Evolutionary conservation across 2,797 vertebrate species (phyloP), one percentile per base, ranked within the genome.

Genomic region (Mareca penelope): DNA sequence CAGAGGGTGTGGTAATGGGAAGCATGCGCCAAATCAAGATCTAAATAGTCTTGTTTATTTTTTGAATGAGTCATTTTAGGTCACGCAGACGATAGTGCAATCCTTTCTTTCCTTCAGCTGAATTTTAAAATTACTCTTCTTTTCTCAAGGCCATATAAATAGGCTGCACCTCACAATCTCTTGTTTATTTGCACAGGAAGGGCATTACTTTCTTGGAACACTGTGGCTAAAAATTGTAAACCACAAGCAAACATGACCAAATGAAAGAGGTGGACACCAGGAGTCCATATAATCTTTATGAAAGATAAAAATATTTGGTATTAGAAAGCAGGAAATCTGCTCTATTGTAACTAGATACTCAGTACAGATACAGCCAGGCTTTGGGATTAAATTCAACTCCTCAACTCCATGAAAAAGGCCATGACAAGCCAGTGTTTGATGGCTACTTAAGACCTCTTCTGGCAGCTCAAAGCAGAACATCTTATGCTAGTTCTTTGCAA

Each of bases 1-100:
- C 40, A 78, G 85, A 88, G 88, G 88, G 64, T 94, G 87, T 71
- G 91, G 95, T 89, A 94, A 95, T 17, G 35, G 87, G 42, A 90
- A 63, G 35, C 56, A 63, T 93, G 92, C 96, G 91, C 82, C 88
- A 86, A 90, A 90, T 21, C 44, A 86, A 93, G 73, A 90, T 94
- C 71, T 92, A 80, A 96, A 94, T 22, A 95, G 59, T 90, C 77
- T 83, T 93, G 86, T 93, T 97, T 96, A 96, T 93, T 59, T 97
- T 92, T 56, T 28, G 61, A 85, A 92, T 42, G 69, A 94, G 77
- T 86, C 71, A 84, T 77, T 93, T 80, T 64, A 94, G 83, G 64
- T 79, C 89, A 78, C 48, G 60, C 31, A 90, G 77, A 90, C 44
- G 55, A 65, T n/a, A 48, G 15, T 48, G 33, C 44, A 72, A 88